Evolutionary conservation across 2,888 invertebrate species (phyloP).

Genomic region (Callinectes sapidus): DNA sequence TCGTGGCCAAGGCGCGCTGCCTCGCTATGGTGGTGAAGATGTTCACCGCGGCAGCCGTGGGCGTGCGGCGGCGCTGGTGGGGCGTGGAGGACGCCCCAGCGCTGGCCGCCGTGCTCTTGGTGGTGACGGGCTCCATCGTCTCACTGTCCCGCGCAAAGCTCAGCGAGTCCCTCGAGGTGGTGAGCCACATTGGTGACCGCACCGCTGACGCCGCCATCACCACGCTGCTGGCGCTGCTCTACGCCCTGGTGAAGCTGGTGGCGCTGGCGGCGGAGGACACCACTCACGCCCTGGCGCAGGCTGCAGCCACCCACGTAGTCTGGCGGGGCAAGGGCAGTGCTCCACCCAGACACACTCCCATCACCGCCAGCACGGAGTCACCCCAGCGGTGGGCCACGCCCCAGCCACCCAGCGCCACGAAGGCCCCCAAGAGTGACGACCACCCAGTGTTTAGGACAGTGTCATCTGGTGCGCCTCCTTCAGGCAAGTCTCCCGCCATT

Average conservation of each 20-base stretch:
- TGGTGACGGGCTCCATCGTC: background rate
- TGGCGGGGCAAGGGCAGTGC: background rate
- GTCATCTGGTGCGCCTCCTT: background rate
- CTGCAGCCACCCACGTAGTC: background rate
- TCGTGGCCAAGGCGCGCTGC: background rate
- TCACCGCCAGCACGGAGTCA: background rate
- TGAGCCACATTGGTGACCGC: background rate
- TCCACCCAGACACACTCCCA: background rate
- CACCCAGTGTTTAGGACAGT: background rate
- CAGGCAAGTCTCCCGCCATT: background rate
- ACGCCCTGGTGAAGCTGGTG: constrained; percentile 43
- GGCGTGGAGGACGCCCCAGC: constrained; percentile 38
- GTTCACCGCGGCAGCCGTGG: background rate
- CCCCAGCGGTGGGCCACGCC: background rate
- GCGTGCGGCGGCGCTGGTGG: constrained; percentile 26
- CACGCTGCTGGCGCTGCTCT: constrained; percentile 37
- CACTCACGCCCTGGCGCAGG: background rate
- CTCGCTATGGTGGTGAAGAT: constrained; percentile 36
- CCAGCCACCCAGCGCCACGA: background rate
- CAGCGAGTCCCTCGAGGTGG: background rate
- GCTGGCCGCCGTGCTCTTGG: constrained; percentile 15
- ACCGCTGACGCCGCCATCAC: constrained; percentile 42
- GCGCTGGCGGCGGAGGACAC: constrained; percentile 53
- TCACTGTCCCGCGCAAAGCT: background rate
- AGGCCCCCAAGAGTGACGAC: background rate